Percentiles rank a stretch among this genome's conserved stretches.
These are phyloP conservation scores for Malacosoma neustria DNA, from an alignment of 2,888 invertebrate genomes.

Conservation along the genomic window DNA sequence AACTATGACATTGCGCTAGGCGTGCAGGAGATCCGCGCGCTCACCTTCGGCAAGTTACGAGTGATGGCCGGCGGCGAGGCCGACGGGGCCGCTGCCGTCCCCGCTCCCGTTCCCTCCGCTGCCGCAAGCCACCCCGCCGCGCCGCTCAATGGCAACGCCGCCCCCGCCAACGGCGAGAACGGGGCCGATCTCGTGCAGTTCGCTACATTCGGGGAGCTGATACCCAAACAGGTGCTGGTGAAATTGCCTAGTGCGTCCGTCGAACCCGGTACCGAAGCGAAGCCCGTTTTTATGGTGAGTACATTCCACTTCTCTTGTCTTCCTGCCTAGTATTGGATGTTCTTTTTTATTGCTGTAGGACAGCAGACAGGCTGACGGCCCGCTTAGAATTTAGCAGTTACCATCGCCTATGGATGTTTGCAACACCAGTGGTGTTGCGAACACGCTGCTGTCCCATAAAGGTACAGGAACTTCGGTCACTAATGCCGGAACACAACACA, in stretches of 20 bases:
- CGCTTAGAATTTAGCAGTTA: no score
- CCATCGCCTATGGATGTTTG: no score
- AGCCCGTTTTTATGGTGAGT: slow-evolving; percentile 77
- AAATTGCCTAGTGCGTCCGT: slow-evolving; percentile 76
- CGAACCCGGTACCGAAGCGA: slow-evolving; percentile 35
- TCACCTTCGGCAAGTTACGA: slow-evolving; percentile 85
- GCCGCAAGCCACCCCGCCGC: slow-evolving; percentile 9
- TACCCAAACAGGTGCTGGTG: slow-evolving; percentile 84
- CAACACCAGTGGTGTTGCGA: no score
- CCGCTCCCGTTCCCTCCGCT: slow-evolving; percentile 9
- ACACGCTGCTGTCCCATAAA: no score
- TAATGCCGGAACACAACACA: no score
- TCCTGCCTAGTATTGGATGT: no score
- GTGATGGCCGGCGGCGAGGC: slow-evolving; percentile 63
- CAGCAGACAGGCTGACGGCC: no score
- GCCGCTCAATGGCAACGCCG: slow-evolving; percentile 14
- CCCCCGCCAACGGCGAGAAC: slow-evolving; percentile 17
- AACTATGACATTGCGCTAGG: slow-evolving; percentile 93
- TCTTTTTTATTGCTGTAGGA: no score
- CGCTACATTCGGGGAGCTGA: slow-evolving; percentile 73
- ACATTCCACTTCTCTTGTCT: no score
- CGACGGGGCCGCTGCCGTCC: slow-evolving; percentile 12
- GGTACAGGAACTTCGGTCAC: no score
- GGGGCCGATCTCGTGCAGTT: slow-evolving; percentile 60
- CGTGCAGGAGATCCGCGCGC: slow-evolving; percentile 91